Percentiles rank a stretch among this genome's conserved stretches.
Evolutionary conservation across 2,888 invertebrate genomes (phyloP).

Genomic region (Microchrysa polita): DNA sequence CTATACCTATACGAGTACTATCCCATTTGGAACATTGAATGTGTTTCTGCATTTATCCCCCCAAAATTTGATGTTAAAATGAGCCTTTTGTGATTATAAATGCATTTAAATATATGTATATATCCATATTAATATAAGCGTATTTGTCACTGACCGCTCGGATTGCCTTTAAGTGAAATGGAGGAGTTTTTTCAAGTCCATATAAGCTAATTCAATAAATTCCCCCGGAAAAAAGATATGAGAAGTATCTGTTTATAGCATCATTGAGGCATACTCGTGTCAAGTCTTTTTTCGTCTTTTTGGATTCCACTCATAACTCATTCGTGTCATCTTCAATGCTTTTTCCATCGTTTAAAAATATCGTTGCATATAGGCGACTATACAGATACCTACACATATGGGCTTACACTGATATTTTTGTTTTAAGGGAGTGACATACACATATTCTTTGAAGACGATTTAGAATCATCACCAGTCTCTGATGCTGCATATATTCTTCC

Average conservation of each 20-base stretch:
- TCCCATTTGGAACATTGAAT: too few relatives aligned
- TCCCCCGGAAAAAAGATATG: conserved; percentile 1
- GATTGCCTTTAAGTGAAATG: conserved; percentile 1
- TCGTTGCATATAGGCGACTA: neutral
- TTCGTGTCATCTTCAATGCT: conserved; percentile 27
- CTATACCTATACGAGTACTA: too few relatives aligned
- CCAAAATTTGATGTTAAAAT: too few relatives aligned
- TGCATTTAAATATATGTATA: neutral
- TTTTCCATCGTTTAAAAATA: conserved; percentile 23
- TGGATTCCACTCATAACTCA: conserved; percentile 30
- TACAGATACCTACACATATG: neutral
- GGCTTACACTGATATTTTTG: neutral
- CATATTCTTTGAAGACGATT: neutral
- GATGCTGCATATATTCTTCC: too few relatives aligned
- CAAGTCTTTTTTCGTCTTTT: conserved; percentile 11
- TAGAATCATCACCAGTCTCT: conserved; percentile 5
- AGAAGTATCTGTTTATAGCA: conserved; percentile 30
- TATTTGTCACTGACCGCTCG: neutral
- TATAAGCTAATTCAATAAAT: conserved; percentile 33
- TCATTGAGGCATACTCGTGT: neutral
- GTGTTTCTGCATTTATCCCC: too few relatives aligned
- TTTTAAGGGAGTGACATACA: neutral
- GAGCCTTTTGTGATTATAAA: too few relatives aligned
- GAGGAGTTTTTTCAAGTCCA: neutral
- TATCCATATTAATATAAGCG: neutral